phyloP scores from a whole-genome alignment of 2,113 vertebrate species.

The human (Homo sapiens) region GRCh38 chr1:232472501-232473000 shows the following conservation, averaged over 20 bases:
- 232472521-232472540: neutral
- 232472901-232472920: neutral
- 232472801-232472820: slow-evolving; percentile 32
- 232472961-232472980: neutral
- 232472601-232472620: neutral
- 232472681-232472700: neutral
- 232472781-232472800: neutral
- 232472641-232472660: neutral
- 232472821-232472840: neutral
- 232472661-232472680: neutral
- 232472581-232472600: neutral
- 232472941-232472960: neutral
- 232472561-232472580: neutral
- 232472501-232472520: too few species aligned
- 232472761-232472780: neutral
- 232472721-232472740: neutral
- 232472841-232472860: neutral
- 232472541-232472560: neutral
- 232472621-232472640: neutral
- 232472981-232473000: neutral
- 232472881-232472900: neutral
- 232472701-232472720: neutral
- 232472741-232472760: slow-evolving; percentile 30
- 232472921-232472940: neutral
- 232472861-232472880: neutral